A percentile compares a stretch with the other conserved stretches of the same genome.
Conservation (phyloP, 35 echinoderm and acorn worm genomes). For the Acanthaster planci region DNA sequence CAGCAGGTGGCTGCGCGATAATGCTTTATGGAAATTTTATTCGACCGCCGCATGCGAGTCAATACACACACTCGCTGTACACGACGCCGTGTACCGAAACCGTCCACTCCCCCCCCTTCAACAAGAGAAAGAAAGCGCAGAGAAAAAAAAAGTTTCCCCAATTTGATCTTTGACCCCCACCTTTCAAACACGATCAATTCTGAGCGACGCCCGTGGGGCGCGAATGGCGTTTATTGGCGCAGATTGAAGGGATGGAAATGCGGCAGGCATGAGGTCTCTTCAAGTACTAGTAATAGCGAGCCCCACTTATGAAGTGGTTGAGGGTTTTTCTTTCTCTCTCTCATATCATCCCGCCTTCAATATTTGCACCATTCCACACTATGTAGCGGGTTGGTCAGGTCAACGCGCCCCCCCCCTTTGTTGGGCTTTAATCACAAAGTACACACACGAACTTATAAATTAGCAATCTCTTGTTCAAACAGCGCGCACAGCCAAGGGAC, state of each 20-base stretch:
- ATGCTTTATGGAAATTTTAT: no score
- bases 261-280: not conserved
- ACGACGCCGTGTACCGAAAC: no score
- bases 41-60: no score
- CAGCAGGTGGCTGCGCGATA: no score
- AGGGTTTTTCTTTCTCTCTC: not conserved
- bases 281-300: slow-evolving; percentile 14
- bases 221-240: not conserved
- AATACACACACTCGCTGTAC: no score
- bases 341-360: not conserved
- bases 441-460: slow-evolving; percentile 23
- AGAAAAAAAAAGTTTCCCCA: not conserved
- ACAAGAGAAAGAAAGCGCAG: not conserved
- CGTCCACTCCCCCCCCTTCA: no score
- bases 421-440: slow-evolving; percentile 11
- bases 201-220: slow-evolving; percentile 4
- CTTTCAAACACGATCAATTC: slow-evolving; percentile 26
- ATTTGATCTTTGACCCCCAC: slow-evolving; percentile 23
- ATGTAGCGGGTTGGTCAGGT: not conserved
- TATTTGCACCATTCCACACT: not conserved
- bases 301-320: slow-evolving; percentile 5
- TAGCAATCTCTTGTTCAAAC: slow-evolving; percentile 17
- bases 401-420: not conserved
- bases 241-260: no score
- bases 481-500: no score